Evolutionary conservation across 2,797 vertebrate genomes (phyloP).

Genomic region (Hypotaenidia philippensis): DNA sequence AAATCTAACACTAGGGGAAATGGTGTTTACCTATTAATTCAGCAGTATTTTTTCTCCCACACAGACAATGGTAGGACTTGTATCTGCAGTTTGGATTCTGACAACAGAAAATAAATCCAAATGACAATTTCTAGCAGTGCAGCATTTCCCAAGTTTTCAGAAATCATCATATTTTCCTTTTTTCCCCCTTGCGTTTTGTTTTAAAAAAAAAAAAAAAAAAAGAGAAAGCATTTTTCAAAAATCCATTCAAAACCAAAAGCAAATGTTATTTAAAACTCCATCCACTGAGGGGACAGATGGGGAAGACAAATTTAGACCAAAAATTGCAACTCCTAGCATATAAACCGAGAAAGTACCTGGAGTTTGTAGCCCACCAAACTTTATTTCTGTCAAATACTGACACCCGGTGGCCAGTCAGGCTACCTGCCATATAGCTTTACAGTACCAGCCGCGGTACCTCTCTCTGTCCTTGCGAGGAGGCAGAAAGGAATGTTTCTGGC

Average conservation of each 20-base stretch:
- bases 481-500: background rate
- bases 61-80: background rate
- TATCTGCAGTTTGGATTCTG: background rate
- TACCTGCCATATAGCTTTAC: accelerated
- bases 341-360: accelerated
- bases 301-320: background rate
- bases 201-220: background rate
- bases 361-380: background rate
- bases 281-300: background rate
- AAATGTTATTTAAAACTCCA: background rate
- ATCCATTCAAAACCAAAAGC: background rate
- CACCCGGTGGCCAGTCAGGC: conserved; percentile 3
- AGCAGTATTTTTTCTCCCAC: background rate
- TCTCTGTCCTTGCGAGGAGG: background rate
- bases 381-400: conserved; percentile 39
- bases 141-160: background rate
- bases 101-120: background rate
- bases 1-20: background rate
- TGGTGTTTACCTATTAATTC: background rate
- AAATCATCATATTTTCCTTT: background rate
- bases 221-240: background rate
- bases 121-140: background rate
- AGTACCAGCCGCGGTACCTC: too few species aligned
- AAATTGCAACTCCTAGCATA: background rate
- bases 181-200: accelerated